A percentile compares a stretch with the other conserved stretches of the same genome.
phyloP scores from a whole-genome alignment of 2,888 invertebrate genomes.

The Cheilosia vernalis region DNA sequence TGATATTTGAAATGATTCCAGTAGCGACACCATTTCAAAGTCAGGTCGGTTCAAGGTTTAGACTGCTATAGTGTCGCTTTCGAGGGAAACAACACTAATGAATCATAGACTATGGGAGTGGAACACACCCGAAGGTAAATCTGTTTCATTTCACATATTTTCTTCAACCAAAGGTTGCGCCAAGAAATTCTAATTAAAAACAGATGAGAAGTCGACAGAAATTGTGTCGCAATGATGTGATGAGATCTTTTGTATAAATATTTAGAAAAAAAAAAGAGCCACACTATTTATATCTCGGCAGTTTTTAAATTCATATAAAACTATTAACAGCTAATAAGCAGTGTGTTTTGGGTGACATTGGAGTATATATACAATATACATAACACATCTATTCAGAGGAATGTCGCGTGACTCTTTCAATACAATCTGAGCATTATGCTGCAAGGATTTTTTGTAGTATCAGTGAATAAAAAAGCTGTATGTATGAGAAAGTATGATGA shows the following conservation, averaged over 20 bases:
- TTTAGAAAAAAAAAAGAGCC: background rate
- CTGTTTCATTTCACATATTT: conserved; percentile 35
- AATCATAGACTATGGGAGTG: conserved; percentile 38
- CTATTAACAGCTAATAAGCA: conserved; percentile 58
- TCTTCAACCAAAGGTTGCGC: conserved; percentile 62
- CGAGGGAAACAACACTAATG: conserved; percentile 22
- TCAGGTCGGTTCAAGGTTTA: conserved; percentile 63
- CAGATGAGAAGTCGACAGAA: conserved; percentile 43
- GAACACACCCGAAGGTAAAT: conserved; percentile 8
- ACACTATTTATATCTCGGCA: conserved; percentile 2
- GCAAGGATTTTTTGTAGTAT: background rate
- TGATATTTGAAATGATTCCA: conserved; percentile 24
- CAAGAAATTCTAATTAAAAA: conserved; percentile 67
- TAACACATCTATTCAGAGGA: background rate
- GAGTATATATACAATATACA: background rate
- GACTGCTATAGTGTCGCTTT: conserved; percentile 1
- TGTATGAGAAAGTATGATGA: too few species aligned
- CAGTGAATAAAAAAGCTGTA: background rate
- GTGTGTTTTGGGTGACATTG: conserved; percentile 16
- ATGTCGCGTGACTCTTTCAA: background rate
- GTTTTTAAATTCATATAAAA: conserved; percentile 59
- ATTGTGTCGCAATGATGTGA: conserved; percentile 30
- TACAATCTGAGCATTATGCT: background rate
- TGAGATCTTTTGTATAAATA: conserved; percentile 26
- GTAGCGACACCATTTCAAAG: background rate